phyloP scores from a whole-genome alignment of 2,113 vertebrate genomes.

The Eolophus roseicapilla region DNA sequence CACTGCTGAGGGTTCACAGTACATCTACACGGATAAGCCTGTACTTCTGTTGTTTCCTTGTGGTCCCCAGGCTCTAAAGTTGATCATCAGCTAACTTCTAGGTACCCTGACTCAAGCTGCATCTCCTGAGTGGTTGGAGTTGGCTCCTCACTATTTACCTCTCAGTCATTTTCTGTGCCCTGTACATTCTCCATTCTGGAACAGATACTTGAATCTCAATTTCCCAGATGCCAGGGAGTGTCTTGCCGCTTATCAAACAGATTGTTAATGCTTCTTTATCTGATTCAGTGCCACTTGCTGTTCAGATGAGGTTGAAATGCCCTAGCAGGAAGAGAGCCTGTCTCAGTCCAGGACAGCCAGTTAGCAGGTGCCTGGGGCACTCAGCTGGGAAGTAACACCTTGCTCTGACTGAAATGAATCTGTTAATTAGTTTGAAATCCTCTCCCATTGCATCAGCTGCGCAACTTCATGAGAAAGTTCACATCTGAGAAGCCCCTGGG shows the following conservation, averaged over 20 bases:
- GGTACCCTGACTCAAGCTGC: background rate
- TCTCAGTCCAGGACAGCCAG: background rate
- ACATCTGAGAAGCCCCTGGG: background rate
- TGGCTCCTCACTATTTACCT: background rate
- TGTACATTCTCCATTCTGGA: background rate
- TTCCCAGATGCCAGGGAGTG: background rate
- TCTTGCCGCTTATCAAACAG: background rate
- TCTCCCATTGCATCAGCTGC: background rate
- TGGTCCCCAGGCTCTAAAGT: background rate
- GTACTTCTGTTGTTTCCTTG: background rate
- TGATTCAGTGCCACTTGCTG: background rate
- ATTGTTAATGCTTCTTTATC: background rate
- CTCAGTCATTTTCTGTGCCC: background rate
- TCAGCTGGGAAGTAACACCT: background rate
- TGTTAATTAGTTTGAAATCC: background rate
- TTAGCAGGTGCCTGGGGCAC: background rate
- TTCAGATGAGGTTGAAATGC: background rate
- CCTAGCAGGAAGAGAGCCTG: background rate
- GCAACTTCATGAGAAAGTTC: background rate
- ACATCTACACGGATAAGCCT: background rate
- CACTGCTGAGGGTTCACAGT: background rate
- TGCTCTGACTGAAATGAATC: background rate
- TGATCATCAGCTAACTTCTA: background rate
- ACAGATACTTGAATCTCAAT: background rate
- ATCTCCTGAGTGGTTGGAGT: background rate